Evolutionary conservation across 2,888 invertebrate genomes (phyloP), one percentile per base, ranked within the genome.

Genomic region (Apodemia duryi): DNA sequence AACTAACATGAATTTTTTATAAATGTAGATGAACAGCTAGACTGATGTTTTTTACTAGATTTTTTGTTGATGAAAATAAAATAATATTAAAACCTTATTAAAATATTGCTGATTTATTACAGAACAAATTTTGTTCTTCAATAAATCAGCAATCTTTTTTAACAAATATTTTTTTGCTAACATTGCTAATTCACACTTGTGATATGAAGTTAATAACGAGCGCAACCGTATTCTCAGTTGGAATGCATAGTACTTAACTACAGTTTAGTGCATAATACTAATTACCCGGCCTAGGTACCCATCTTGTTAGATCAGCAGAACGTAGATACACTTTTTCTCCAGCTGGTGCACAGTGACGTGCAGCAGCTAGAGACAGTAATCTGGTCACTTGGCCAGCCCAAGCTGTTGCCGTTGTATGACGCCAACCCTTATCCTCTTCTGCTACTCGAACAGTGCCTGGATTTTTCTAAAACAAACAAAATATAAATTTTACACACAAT

Each of bases 341-440:
- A 9, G 98, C 98, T 78, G 96, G 95, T 0, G 93, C 92, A 79
- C 98, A 98, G 73, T 97, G 92, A 10, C 94, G 92, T 38, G 94
- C 93, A 67, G 98, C 94, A 73, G 97, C 95, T 1, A 81, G 72
- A 0, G 90, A 88, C 71, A 88, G 74, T 54, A 82, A 75, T 6
- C 77, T 77, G 93, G 75, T 94, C 91, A 77, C 95, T 61, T 93
- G 93, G n/a, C 98, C 97, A 41, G 98, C 94, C 90, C 95, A 95
- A 65, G 97, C 95, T 74, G 97, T 97, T 93, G 98, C 95, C 4
- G 96, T 96, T 72, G 95, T 95, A 80, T 96, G 96, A 63, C 96
- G 95, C 80, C 96, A 95, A 3, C 97, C 97, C 72, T 95, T 94
- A 78, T 98, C 97, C 77, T 98, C 98, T 81, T 98, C 98, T 0